Evolutionary conservation across 2,113 vertebrate genomes (phyloP), one percentile per base, ranked within the genome.

Genomic region (Cisticola juncidis): DNA sequence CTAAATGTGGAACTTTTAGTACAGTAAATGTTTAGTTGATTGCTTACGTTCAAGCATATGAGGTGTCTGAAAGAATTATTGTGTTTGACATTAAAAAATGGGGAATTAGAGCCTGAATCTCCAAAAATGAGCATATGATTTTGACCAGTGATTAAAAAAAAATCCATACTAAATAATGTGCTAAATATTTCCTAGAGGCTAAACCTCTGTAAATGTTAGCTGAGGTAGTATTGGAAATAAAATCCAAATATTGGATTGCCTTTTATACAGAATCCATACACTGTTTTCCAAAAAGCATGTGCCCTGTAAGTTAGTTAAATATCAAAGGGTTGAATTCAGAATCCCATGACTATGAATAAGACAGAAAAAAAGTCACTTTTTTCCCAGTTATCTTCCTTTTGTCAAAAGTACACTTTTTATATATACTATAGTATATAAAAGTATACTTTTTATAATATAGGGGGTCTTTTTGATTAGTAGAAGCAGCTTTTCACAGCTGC

Each of bases 171-270:
- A 66, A 95, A 60, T 87, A 64, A 62, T 33, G 4, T 79, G 36
- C 38, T 87, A 85, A 95, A 61, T 86, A 48, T 90, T 90, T 95
- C 33, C 73, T 64, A 60, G 42, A 91, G 45, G 21, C 29, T 72
- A 84, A 76, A 90, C 19, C 11, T 81, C 29, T 54, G 83, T 92
- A 86, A 89, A 70, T 77, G 50, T 77, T 96, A 96, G 45, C 48
- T 47, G 40, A 90, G 12, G 4, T 29, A 89, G 18, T 53, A 77
- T 24, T 92, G 68, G 78, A 84, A 86, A 84, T 95, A 86, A 70
- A 84, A 3, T 31, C 48, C 14, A 77, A 62, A 92, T 72, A 66
- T 72, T 69, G 13, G 13, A 9, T 70, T 93, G 9, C 9, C 38
- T 71, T 81, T 64, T 85, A 69, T 81, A 61, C 69, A 81, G 65